phyloP scores from a whole-genome alignment of 2,113 vertebrate genomes.

The Alethe diademata region DNA sequence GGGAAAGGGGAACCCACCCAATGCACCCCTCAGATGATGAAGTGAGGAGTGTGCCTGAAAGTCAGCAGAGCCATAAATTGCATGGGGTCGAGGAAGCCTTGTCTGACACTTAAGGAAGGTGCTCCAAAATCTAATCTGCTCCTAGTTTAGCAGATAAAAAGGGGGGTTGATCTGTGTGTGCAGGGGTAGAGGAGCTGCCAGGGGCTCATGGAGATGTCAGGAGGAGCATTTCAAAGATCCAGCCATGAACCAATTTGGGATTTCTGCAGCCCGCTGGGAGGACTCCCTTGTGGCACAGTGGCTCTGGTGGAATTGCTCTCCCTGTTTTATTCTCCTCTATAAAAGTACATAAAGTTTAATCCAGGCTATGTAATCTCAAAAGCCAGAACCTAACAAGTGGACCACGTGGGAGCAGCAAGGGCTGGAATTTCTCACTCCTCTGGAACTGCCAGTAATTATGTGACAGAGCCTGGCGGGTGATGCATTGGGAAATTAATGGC shows the following conservation, averaged over 20 bases:
- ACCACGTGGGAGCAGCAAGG: conserved; percentile 33
- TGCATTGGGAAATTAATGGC: not conserved
- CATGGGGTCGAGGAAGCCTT: not conserved
- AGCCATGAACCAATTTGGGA: not conserved
- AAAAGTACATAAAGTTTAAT: conserved; percentile 45
- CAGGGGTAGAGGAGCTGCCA: not conserved
- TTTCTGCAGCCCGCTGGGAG: accelerated
- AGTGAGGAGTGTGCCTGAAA: not conserved
- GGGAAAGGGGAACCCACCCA: not conserved
- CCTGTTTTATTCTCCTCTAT: conserved; percentile 19
- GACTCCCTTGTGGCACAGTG: not conserved
- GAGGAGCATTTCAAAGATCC: not conserved
- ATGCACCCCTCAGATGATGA: not conserved
- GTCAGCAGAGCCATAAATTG: conserved; percentile 37
- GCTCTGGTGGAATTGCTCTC: not conserved
- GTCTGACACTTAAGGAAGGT: conserved; percentile 4
- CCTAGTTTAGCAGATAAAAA: not conserved
- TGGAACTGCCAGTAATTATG: not conserved
- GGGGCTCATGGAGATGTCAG: not conserved
- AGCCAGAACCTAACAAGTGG: conserved; percentile 30
- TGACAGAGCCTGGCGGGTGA: conserved; percentile 2
- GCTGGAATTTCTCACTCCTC: conserved; percentile 24
- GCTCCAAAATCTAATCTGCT: not conserved
- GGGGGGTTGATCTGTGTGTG: not conserved
- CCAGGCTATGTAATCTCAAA: conserved; percentile 9